These are phyloP conservation scores for Chloroclystis v-ata DNA, from an alignment of 2,888 invertebrate genomes.

Conservation along the genomic window DNA sequence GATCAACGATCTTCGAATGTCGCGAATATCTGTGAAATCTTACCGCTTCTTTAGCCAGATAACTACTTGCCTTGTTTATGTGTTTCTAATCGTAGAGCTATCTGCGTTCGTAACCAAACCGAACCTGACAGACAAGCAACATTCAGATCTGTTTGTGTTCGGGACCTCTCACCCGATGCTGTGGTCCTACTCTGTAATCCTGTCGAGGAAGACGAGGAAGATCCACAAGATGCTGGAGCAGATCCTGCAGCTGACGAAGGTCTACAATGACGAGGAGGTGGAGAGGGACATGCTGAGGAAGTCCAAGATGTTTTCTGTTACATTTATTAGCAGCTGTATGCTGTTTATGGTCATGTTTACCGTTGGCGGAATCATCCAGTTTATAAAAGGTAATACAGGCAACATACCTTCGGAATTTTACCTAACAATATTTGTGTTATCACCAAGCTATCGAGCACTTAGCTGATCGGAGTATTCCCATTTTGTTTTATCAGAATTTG, in stretches of 20 bases:
- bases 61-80: constrained; percentile 24
- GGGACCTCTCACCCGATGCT: constrained; percentile 39
- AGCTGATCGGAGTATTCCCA: no score
- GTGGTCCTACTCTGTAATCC: constrained; percentile 22
- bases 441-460: no score
- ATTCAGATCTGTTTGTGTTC: constrained; percentile 35
- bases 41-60: constrained; percentile 26
- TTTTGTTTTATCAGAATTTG: no score
- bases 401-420: no score
- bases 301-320: constrained; percentile 13
- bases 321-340: no score
- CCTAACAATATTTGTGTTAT: no score
- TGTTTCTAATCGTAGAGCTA: constrained; percentile 35
- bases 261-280: constrained; percentile 40
- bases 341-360: no score
- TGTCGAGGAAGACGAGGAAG: constrained; percentile 27
- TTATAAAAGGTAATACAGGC: no score
- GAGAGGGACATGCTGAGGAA: constrained; percentile 46
- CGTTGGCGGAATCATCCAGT: no score
- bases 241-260: constrained; percentile 37
- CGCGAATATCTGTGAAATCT: constrained; percentile 1
- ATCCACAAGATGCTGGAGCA: constrained; percentile 33
- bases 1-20: constrained; percentile 30
- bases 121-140: constrained; percentile 36
- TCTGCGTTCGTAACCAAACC: constrained; percentile 38